phyloP scores from a whole-genome alignment of 2,888 invertebrate genomes.

The Scelioninae gen. 2 region DNA sequence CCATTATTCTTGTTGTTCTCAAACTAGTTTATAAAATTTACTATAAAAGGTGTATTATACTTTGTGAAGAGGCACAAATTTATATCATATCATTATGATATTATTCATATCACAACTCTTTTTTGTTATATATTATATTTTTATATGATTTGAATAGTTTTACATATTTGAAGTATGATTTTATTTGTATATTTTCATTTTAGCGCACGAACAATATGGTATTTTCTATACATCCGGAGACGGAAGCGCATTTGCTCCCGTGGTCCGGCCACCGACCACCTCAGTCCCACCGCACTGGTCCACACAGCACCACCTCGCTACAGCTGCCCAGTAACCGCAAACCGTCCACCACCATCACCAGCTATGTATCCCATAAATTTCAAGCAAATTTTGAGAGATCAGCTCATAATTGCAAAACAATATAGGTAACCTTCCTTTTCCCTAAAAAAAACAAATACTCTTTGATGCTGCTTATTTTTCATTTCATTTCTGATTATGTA shows the following conservation, averaged over 20 bases:
- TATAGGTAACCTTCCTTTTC: conserved; percentile 67
- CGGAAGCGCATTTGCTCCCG: conserved; percentile 79
- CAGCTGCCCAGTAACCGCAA: conserved; percentile 80
- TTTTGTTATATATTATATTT: too few relatives aligned
- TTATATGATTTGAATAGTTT: conserved; percentile 32
- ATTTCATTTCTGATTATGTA: too few relatives aligned
- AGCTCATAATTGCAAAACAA: conserved; percentile 65
- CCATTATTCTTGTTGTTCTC: too few relatives aligned
- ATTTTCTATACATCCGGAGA: conserved; percentile 75
- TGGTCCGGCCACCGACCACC: conserved; percentile 77
- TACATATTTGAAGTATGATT: conserved; percentile 64
- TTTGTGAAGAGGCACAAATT: too few relatives aligned
- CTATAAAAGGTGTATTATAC: too few relatives aligned
- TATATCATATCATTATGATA: too few relatives aligned
- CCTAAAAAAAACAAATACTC: conserved; percentile 17
- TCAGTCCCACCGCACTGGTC: conserved; percentile 77
- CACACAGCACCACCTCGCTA: conserved; percentile 79
- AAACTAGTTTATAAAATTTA: too few relatives aligned
- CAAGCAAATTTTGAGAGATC: conserved; percentile 70
- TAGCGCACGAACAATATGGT: conserved; percentile 76
- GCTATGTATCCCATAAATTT: conserved; percentile 73
- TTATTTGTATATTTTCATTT: conserved; percentile 71
- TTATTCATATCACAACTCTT: too few relatives aligned
- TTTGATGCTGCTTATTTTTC: conserved; percentile 60
- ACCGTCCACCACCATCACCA: conserved; percentile 76